Conservation (phyloP, 2,888 invertebrate species). For the Melanophora roralis region DNA sequence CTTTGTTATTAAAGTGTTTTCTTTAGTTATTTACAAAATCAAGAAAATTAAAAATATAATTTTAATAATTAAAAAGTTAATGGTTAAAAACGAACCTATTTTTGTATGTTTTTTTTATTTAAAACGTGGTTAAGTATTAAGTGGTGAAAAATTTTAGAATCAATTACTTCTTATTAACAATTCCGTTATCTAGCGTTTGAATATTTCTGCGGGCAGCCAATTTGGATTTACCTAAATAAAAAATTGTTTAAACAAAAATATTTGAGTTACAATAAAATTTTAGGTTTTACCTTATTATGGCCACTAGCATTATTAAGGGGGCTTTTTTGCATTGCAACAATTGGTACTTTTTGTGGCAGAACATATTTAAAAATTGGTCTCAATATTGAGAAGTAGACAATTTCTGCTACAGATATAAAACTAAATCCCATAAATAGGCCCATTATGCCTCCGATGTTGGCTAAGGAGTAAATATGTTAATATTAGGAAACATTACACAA, state of each 20-base stretch:
- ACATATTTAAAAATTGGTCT: constrained; percentile 76
- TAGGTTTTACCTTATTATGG: background rate
- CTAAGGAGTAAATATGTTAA: constrained; percentile 77
- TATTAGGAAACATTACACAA: background rate
- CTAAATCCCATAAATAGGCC: constrained; percentile 89
- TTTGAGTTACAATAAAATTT: background rate
- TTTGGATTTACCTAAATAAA: constrained; percentile 22
- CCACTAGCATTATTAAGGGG: background rate
- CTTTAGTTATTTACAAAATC: constrained; percentile 40
- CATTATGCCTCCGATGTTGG: constrained; percentile 87
- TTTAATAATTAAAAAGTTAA: constrained; percentile 51
- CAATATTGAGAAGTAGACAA: constrained; percentile 84
- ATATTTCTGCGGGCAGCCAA: constrained; percentile 27
- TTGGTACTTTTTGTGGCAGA: constrained; percentile 73
- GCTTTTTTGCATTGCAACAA: background rate
- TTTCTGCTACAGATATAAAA: constrained; percentile 86
- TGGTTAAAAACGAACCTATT: constrained; percentile 35
- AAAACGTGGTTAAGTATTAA: background rate
- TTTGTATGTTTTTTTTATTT: constrained; percentile 1
- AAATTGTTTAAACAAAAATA: background rate
- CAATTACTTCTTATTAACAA: background rate
- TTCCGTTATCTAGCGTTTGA: background rate
- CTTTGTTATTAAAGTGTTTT: constrained; percentile 44
- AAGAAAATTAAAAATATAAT: constrained; percentile 45
- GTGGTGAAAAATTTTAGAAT: too few species aligned